Evolutionary conservation across 2,797 vertebrate species (phyloP).

Genomic region (Hemitrygon akajei): DNA sequence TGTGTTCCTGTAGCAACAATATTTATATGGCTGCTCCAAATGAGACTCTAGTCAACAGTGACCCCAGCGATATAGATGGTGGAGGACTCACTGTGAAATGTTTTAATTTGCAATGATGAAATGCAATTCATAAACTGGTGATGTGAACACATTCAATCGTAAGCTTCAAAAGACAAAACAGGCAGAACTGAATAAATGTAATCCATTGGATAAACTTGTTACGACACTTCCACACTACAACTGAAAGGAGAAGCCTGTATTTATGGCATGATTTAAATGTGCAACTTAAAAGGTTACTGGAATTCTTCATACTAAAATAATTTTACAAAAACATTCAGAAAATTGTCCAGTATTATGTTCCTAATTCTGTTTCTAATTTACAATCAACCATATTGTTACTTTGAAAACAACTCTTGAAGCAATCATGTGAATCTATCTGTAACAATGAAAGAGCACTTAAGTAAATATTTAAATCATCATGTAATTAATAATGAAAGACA

Average conservation of each 20-base stretch:
- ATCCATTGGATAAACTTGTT: not conserved
- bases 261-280: not conserved
- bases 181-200: not conserved
- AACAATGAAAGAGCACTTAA: not conserved
- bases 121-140: not conserved
- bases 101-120: not conserved
- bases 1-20: too few species aligned
- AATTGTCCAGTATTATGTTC: not conserved
- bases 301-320: not conserved
- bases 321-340: not conserved
- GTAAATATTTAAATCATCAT: not conserved
- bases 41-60: too few species aligned
- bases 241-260: not conserved
- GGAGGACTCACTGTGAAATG: not conserved
- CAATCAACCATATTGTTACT: not conserved
- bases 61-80: too few species aligned
- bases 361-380: not conserved
- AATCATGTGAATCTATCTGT: not conserved
- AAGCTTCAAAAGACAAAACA: not conserved
- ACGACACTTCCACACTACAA: not conserved
- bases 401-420: not conserved
- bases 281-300: not conserved
- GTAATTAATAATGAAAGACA: not conserved
- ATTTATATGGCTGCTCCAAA: too few species aligned
- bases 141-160: not conserved